phyloP scores from a whole-genome alignment of 37 sponge, comb jelly and placozoan species.

The Halichondria panicea region DNA sequence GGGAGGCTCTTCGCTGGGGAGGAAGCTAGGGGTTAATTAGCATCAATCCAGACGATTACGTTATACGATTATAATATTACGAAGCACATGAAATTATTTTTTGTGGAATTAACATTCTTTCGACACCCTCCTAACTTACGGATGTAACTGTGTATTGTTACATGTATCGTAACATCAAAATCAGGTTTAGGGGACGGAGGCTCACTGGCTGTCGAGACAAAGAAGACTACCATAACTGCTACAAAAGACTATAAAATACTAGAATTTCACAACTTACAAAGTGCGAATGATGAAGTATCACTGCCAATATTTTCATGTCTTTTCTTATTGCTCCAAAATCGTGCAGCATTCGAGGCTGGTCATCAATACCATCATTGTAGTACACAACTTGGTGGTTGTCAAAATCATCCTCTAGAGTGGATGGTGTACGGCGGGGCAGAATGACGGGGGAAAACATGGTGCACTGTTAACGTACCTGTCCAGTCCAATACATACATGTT shows the following conservation, averaged over 20 bases:
- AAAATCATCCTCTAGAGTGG: constrained; percentile 45
- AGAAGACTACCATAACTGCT: too few relatives aligned
- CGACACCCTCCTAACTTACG: too few relatives aligned
- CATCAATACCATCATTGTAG: constrained; percentile 38
- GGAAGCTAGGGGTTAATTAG: neutral
- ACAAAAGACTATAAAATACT: neutral
- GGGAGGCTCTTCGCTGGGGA: constrained; percentile 26
- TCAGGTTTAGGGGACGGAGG: too few relatives aligned
- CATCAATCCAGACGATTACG: neutral
- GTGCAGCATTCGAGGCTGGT: constrained; percentile 39
- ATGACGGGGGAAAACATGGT: neutral
- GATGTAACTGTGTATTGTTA: too few relatives aligned
- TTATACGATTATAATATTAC: neutral
- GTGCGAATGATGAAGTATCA: constrained; percentile 39
- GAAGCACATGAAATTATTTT: too few relatives aligned
- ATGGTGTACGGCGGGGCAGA: too few relatives aligned
- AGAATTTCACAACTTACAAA: constrained; percentile 20
- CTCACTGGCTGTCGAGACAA: too few relatives aligned
- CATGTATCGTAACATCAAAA: too few relatives aligned
- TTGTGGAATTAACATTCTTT: too few relatives aligned
- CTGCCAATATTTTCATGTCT: constrained; percentile 16
- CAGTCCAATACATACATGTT: constrained; percentile 63
- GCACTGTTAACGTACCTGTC: constrained; percentile 47
- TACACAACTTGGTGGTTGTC: constrained; percentile 51
- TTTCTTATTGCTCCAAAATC: neutral